Conservation (phyloP, 2,888 invertebrate species). For the Caenorhabditis japonica region DNA sequence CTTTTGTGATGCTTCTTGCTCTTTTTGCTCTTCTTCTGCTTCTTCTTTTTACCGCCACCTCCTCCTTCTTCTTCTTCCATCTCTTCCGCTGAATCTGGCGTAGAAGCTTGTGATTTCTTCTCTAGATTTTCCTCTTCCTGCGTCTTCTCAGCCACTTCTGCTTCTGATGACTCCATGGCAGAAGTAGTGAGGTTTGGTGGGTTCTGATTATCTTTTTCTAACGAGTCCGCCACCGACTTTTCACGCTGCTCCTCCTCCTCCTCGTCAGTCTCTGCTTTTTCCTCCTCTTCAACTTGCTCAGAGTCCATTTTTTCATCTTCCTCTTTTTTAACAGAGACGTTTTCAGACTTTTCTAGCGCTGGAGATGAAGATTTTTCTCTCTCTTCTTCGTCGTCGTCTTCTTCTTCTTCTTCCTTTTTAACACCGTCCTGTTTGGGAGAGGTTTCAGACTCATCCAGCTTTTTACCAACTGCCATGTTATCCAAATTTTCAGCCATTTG, state of each 20-base stretch:
- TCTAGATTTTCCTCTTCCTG: background rate
- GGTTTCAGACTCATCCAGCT: too few relatives aligned
- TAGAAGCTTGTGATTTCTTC: slow-evolving; percentile 36
- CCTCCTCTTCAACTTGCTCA: slow-evolving; percentile 6
- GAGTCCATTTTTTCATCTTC: slow-evolving; percentile 18
- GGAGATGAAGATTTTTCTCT: background rate
- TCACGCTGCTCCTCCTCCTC: slow-evolving; percentile 15
- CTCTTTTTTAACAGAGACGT: slow-evolving; percentile 13
- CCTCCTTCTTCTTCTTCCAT: slow-evolving; percentile 49
- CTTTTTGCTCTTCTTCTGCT: slow-evolving; percentile 63
- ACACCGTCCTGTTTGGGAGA: too few relatives aligned
- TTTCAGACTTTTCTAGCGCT: slow-evolving; percentile 3
- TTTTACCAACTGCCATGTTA: too few relatives aligned
- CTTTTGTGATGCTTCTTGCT: slow-evolving; percentile 33
- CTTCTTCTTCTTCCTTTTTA: slow-evolving; percentile 7
- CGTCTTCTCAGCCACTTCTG: slow-evolving; percentile 26
- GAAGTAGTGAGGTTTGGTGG: background rate
- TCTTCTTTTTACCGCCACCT: slow-evolving; percentile 60
- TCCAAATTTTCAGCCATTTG: too few relatives aligned
- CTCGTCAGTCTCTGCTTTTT: background rate
- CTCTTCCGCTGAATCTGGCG: too few relatives aligned
- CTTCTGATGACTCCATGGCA: slow-evolving; percentile 37
- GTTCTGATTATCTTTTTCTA: slow-evolving; percentile 12
- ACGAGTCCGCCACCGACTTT: slow-evolving; percentile 7
- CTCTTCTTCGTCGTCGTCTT: background rate